Evolutionary conservation across 2,113 vertebrate species (phyloP).

Genomic region (Lichenostomus cassidix): DNA sequence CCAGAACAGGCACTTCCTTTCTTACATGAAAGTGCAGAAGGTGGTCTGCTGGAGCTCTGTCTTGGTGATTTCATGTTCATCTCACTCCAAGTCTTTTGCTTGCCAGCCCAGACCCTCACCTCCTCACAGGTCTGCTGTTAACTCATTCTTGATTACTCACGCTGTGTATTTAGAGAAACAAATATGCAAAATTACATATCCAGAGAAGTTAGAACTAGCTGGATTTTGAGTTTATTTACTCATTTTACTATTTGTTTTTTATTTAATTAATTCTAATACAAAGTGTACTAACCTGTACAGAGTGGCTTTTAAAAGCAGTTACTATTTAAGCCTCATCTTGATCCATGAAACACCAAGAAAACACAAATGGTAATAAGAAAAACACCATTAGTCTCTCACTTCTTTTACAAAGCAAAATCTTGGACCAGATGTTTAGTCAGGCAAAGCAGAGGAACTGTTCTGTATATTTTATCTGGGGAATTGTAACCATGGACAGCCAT

Average conservation of each 20-base stretch:
- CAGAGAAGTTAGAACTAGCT: not conserved
- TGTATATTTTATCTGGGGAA: not conserved
- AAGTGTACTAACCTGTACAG: not conserved
- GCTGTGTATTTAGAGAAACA: not conserved
- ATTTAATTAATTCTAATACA: not conserved
- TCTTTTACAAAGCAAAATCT: not conserved
- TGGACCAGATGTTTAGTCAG: not conserved
- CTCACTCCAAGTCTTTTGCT: not conserved
- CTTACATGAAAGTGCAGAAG: not conserved
- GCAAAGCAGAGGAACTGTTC: not conserved
- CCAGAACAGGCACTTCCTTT: not conserved
- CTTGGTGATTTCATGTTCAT: not conserved
- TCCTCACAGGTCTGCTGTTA: not conserved
- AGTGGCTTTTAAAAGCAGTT: not conserved
- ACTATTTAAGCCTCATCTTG: not conserved
- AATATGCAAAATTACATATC: not conserved
- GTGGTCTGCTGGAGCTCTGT: not conserved
- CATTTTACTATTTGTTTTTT: not conserved
- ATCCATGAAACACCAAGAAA: not conserved
- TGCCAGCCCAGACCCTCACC: not conserved
- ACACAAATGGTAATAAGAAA: not conserved
- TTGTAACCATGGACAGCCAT: not conserved
- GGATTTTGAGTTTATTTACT: not conserved
- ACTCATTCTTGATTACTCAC: not conserved
- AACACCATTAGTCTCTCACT: not conserved